Evolutionary conservation across 2,888 invertebrate species (phyloP).

Genomic region (Microplitis deprimator): DNA sequence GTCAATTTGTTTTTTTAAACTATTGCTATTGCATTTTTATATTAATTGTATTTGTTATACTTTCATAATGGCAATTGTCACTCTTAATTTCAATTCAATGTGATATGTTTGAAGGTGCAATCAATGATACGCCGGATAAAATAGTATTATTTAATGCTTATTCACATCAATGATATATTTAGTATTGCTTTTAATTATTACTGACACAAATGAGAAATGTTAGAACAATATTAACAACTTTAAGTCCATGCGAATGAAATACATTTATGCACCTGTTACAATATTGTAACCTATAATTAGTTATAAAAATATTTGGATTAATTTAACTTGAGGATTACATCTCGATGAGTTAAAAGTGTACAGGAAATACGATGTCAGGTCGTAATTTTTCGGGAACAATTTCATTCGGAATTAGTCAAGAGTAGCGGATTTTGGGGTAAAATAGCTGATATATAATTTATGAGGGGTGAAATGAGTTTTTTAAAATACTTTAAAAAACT

Average conservation of each 20-base stretch:
- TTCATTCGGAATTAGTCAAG: too few species aligned
- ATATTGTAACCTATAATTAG: constrained; percentile 8
- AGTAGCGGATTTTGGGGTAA: too few species aligned
- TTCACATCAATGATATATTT: constrained; percentile 50
- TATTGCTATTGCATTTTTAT: not conserved
- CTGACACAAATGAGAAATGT: constrained; percentile 55
- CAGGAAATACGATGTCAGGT: too few species aligned
- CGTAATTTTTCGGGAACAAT: too few species aligned
- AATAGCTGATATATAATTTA: too few species aligned
- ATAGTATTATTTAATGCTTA: constrained; percentile 50
- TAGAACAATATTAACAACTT: constrained; percentile 39
- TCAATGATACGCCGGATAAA: not conserved
- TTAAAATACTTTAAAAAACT: too few species aligned
- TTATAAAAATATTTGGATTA: constrained; percentile 15
- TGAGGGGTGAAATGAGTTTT: too few species aligned
- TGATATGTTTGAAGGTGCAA: not conserved
- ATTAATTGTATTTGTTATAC: not conserved
- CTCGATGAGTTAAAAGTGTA: not conserved
- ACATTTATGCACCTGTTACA: constrained; percentile 44
- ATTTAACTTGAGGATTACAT: constrained; percentile 18
- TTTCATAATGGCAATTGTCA: constrained; percentile 1
- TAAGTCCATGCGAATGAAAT: constrained; percentile 36
- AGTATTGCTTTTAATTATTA: constrained; percentile 53
- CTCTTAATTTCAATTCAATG: constrained; percentile 20
- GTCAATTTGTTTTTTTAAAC: not conserved